phyloP scores from a whole-genome alignment of 2,797 vertebrate genomes.

The Sitta carolinensis region DNA sequence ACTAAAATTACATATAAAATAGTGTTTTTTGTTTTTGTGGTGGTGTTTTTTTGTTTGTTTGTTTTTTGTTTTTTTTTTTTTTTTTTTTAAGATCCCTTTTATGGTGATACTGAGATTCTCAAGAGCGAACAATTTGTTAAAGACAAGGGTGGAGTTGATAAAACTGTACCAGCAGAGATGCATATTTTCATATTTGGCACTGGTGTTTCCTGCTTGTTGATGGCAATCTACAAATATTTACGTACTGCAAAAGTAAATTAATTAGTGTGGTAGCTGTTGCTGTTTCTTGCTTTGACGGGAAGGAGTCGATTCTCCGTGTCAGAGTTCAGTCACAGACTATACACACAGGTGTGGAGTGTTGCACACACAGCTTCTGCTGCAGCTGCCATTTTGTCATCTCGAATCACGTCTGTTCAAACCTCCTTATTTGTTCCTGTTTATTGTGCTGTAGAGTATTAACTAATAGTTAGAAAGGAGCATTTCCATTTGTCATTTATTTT shows the following conservation, averaged over 20 bases:
- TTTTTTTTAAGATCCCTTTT: conserved; percentile 1
- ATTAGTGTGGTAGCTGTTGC: conserved; percentile 22
- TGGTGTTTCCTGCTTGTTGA: neutral
- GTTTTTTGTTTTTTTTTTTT: neutral
- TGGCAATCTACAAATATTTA: conserved; percentile 55
- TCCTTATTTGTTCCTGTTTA: neutral
- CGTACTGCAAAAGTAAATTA: conserved; percentile 18
- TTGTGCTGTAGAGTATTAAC: neutral
- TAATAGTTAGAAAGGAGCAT: neutral
- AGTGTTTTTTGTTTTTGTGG: neutral
- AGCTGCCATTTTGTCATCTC: neutral
- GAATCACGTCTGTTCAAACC: neutral
- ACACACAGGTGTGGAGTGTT: neutral
- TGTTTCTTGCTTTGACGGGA: conserved; percentile 19
- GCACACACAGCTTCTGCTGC: neutral
- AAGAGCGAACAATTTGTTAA: neutral
- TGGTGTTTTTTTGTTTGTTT: no score
- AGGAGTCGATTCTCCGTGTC: neutral
- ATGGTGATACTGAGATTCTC: neutral
- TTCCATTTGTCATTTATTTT: neutral
- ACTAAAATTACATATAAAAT: neutral
- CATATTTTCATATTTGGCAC: conserved; percentile 37
- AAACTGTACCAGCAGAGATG: neutral
- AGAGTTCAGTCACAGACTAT: neutral
- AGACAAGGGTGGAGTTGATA: conserved; percentile 6